Conservation (phyloP, 2,888 invertebrate species). For the Drosophila basisetae region DNA sequence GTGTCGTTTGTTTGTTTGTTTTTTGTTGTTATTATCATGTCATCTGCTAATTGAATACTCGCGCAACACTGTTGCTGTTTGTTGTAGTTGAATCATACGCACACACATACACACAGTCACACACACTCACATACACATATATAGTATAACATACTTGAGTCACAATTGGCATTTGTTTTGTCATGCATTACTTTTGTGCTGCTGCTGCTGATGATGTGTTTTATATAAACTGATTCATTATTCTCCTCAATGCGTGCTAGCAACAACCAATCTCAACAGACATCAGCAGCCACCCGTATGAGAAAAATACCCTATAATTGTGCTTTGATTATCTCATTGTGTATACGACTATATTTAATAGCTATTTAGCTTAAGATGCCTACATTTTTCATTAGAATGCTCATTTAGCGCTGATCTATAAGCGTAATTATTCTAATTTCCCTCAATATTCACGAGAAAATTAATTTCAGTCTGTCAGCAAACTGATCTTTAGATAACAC, state of each 20-base stretch:
- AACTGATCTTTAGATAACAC: not conserved
- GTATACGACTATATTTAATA: not conserved
- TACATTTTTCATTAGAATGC: not conserved
- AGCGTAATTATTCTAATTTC: not conserved
- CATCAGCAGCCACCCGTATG: not conserved
- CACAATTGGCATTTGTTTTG: slow-evolving; percentile 61
- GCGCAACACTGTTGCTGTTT: slow-evolving; percentile 35
- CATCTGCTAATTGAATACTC: slow-evolving; percentile 58
- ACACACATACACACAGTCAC: not conserved
- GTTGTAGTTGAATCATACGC: slow-evolving; percentile 56
- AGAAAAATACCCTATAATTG: slow-evolving; percentile 6
- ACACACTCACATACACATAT: not conserved
- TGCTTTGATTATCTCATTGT: not conserved
- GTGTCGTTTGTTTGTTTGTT: slow-evolving; percentile 27
- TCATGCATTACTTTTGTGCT: slow-evolving; percentile 42
- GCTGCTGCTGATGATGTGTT: slow-evolving; percentile 31
- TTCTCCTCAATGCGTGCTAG: slow-evolving; percentile 30
- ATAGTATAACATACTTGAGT: slow-evolving; percentile 45
- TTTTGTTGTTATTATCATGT: slow-evolving; percentile 39
- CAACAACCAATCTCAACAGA: slow-evolving; percentile 18
- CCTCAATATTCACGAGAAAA: not conserved
- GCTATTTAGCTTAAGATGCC: not conserved
- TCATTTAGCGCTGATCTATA: not conserved
- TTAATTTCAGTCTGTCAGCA: not conserved
- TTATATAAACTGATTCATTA: slow-evolving; percentile 49